These are phyloP conservation scores for Tyto alba DNA, from an alignment of 2,113 vertebrate species.

Conservation along the genomic window DNA sequence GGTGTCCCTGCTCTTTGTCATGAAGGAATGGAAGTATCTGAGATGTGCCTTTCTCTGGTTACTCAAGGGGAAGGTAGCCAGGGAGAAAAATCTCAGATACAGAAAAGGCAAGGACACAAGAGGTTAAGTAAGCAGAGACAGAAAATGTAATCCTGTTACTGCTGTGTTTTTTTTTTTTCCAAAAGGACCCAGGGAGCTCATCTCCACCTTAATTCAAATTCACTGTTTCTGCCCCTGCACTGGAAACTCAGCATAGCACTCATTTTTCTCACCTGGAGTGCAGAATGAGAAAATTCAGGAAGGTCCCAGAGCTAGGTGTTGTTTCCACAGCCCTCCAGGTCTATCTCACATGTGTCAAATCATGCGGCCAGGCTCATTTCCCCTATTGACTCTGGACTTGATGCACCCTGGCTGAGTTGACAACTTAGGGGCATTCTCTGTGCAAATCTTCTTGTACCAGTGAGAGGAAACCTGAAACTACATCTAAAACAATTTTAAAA, in stretches of 20 bases:
- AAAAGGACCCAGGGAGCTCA: not conserved
- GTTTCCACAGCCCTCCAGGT: not conserved
- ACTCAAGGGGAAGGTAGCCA: not conserved
- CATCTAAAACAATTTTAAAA: not conserved
- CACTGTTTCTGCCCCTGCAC: not conserved
- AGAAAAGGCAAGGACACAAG: accelerated
- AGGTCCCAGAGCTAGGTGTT: not conserved
- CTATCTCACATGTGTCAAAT: not conserved
- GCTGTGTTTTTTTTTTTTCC: not conserved
- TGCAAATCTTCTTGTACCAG: not conserved
- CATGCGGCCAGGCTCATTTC: not conserved
- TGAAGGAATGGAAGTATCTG: not conserved
- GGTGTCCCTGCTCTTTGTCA: not conserved
- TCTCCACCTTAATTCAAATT: not conserved
- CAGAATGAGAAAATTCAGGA: not conserved
- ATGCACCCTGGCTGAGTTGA: not conserved
- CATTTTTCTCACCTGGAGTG: not conserved
- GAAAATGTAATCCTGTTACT: not conserved
- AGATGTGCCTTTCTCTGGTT: not conserved
- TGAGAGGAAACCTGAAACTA: not conserved
- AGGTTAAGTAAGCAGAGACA: not conserved
- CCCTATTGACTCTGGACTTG: accelerated
- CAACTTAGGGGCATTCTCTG: not conserved
- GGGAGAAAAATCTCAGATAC: not conserved
- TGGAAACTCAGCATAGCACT: not conserved